A percentile compares a stretch with the other conserved stretches of the same genome.
phyloP scores from a whole-genome alignment of 64 coral and sea anemone genomes.

The Actinia equina region DNA sequence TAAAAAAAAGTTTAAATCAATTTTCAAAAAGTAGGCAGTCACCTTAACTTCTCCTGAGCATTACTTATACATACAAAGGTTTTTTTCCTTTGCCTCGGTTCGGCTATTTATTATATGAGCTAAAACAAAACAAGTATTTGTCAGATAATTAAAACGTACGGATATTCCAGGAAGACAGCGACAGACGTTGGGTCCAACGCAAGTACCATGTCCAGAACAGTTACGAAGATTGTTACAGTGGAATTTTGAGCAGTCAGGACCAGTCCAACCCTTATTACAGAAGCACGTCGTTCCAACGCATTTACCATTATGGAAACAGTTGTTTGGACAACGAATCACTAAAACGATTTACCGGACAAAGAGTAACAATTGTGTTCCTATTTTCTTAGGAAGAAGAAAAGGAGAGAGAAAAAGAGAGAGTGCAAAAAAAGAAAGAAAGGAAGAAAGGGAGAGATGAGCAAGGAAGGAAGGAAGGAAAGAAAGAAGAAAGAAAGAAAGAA shows the following conservation, averaged over 20 bases:
- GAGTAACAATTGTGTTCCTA: neutral
- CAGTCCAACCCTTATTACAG: conserved; percentile 65
- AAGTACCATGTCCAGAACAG: conserved; percentile 46
- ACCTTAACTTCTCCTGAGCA: too few relatives aligned
- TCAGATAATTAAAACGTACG: conserved; percentile 1
- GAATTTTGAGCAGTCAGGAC: conserved; percentile 57
- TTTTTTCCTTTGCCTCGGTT: too few relatives aligned
- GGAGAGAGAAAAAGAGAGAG: too few relatives aligned
- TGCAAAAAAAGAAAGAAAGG: too few relatives aligned
- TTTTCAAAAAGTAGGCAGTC: too few relatives aligned
- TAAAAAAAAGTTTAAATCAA: too few relatives aligned
- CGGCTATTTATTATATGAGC: too few relatives aligned
- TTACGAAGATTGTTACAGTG: conserved; percentile 53
- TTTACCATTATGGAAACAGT: neutral
- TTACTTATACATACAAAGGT: too few relatives aligned
- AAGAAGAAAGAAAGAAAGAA: too few relatives aligned
- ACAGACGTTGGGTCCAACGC: conserved; percentile 63
- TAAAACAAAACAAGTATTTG: too few relatives aligned
- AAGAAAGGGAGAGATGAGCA: neutral
- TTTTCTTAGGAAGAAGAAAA: too few relatives aligned
- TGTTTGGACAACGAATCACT: neutral
- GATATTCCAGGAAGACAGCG: conserved; percentile 32
- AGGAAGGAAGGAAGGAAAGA: too few relatives aligned
- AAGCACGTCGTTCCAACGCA: conserved; percentile 50
- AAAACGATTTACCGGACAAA: neutral